phyloP scores from a whole-genome alignment of 2,888 invertebrate species.

The Amphipyra tragopoginis region DNA sequence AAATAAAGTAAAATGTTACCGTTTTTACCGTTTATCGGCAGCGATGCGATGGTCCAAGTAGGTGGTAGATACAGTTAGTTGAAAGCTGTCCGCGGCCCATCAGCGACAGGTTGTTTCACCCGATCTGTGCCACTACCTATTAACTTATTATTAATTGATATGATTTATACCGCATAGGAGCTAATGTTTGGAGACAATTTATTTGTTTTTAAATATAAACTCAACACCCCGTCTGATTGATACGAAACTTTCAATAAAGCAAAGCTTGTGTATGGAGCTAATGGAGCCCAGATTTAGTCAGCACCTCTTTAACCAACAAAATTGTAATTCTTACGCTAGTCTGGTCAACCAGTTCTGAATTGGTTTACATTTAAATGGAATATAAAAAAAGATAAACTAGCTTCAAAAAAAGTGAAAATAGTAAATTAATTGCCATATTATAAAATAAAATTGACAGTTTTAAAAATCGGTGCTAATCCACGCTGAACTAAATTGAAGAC shows the following conservation, averaged over 20 bases:
- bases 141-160: constrained; percentile 28
- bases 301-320: too few species aligned
- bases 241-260: background rate
- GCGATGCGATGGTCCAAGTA: constrained; percentile 55
- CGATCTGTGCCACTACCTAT: constrained; percentile 56
- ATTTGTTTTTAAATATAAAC: background rate
- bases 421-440: too few species aligned
- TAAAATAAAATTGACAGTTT: too few species aligned
- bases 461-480: too few species aligned
- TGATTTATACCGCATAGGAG: too few species aligned
- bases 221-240: background rate
- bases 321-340: too few species aligned
- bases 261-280: background rate
- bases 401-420: too few species aligned
- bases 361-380: too few species aligned
- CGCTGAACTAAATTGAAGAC: too few species aligned
- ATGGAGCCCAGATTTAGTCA: too few species aligned
- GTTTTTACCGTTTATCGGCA: constrained; percentile 65
- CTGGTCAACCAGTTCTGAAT: too few species aligned
- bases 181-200: constrained; percentile 6
- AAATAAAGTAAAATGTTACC: constrained; percentile 61
- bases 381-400: too few species aligned
- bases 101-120: constrained; percentile 62
- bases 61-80: constrained; percentile 70
- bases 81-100: constrained; percentile 68